Evolutionary conservation across 1,140 invertebrate genomes (phyloP), one percentile per base, ranked within the genome.

Genomic region (Hylaeus volcanicus): DNA sequence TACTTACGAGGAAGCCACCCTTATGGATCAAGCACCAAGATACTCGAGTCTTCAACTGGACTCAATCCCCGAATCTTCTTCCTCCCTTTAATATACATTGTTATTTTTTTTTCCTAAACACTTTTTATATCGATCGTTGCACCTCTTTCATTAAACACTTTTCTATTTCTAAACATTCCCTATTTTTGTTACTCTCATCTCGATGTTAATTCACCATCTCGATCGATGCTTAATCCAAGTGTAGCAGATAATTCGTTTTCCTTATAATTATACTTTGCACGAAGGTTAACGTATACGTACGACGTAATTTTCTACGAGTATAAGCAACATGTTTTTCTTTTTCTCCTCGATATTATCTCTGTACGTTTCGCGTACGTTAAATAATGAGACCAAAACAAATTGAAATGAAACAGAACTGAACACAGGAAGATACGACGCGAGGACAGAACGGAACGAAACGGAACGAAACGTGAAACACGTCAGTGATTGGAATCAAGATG

Each of bases 401-500:
- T 8, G 51, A 39, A 74, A 51, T 26, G 37, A 12, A 78, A 61
- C 66, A 3, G 11, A 9, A 6, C 5, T 11, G 61, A 74, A 75
- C 26, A 26, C 26, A 26, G 26, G 26, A 26, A 26, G 26, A 26
- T 26, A 26, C 26, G 26, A 26, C 26, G 26, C 26, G 26, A 26
- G 26, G 26, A 26, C n/a, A 37, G 37, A 8, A 53, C 37, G 43
- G 45, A 63, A 68, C 71, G 71, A 37, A 74, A 81, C 65, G 58
- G 41, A 65, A 71, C 74, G 60, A 65, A 74, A 58, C 53, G 26
- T 26, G 60, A 56, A 74, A 53, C 48, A 15, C 41, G 15, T 48
- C 74, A 65, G 79, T 75, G n/a, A 70, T 76, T 74, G 51, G 58
- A 63, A 89, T 79, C 92, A 97, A 96, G 94, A 99, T 99, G 98